Evolutionary conservation across 2,888 invertebrate species (phyloP), one percentile per base, ranked within the genome.

Genomic region (Argynnis bischoffii): DNA sequence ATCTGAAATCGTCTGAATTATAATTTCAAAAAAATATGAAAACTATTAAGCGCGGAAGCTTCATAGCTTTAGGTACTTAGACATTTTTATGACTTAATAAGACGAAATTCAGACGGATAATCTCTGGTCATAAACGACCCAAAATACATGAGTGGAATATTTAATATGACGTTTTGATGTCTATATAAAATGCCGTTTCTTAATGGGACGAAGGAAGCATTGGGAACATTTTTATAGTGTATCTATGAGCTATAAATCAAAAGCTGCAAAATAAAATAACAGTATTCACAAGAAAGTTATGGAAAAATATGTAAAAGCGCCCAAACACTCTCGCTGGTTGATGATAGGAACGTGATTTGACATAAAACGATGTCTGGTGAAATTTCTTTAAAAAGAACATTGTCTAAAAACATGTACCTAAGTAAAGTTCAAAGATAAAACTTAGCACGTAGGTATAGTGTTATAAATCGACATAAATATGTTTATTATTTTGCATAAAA

Each of bases 31-130:
- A 55, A 21, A 56, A 48, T 21, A 59, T 59, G 26, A 16, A 59
- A 47, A 13, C 48, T 59, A 48, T 31, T 59, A 48, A 59, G 31
- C 15, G 18, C 21, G 18, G 18, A 41, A 60, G 13, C 47, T n/a
- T 54, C 35, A 55, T 61, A 66, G 50, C 55, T 55, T 59, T 77
- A 74, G 74, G 75, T 78, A 63, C 53, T 63, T 70, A 55, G 50
- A 83, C 77, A 84, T 86, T 89, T 87, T 88, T 87, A 87, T 85
- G 81, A 79, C 78, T 81, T 82, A 83, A 85, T 87, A 86, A 86
- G 82, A 79, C 63, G 79, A 80, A 85, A 86, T 87, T 84, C 80
- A 79, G 82, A 82, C 80, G 84, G 82, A 86, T 88, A 86, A 87
- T 88, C 84, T 83, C 73, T 75, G 81, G 79, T 81, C 79, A 79